A percentile compares a stretch with the other conserved stretches of the same genome.
phyloP scores from a whole-genome alignment of 1,140 invertebrate species.

The Spodoptera litura region DNA sequence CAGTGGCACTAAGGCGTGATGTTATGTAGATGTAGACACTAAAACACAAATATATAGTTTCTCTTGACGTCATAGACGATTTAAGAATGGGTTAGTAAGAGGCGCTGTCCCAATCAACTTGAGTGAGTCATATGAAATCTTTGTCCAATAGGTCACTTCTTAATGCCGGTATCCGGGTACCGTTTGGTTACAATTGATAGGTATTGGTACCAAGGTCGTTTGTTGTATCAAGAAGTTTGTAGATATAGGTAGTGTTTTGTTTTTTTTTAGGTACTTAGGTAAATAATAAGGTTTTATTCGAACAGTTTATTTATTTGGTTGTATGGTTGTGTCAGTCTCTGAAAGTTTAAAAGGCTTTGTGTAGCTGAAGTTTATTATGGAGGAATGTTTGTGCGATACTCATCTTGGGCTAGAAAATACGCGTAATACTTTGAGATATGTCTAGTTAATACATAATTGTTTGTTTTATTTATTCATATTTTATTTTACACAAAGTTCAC shows the following conservation, averaged over 20 bases:
- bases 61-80: background rate
- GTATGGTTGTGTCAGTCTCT: background rate
- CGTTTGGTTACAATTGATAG: background rate
- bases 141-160: conserved; percentile 11
- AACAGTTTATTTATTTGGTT: background rate
- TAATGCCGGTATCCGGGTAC: conserved; percentile 4
- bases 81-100: background rate
- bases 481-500: too few relatives aligned
- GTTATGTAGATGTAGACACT: too few relatives aligned
- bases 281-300: background rate
- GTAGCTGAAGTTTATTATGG: too few relatives aligned
- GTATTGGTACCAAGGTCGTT: conserved; percentile 10
- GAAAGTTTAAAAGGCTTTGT: too few relatives aligned
- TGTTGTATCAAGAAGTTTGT: background rate
- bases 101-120: conserved; percentile 9
- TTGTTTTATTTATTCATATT: too few relatives aligned
- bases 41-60: background rate
- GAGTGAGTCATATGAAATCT: background rate
- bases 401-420: too few relatives aligned
- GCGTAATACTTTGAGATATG: too few relatives aligned
- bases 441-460: too few relatives aligned
- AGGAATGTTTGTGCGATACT: too few relatives aligned
- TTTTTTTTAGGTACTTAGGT: background rate
- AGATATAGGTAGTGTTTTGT: background rate
- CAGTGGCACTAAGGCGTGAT: too few relatives aligned